A percentile compares a stretch with the other conserved stretches of the same genome.
Conservation (phyloP, 2,113 vertebrate genomes). For the Scomber japonicus region DNA sequence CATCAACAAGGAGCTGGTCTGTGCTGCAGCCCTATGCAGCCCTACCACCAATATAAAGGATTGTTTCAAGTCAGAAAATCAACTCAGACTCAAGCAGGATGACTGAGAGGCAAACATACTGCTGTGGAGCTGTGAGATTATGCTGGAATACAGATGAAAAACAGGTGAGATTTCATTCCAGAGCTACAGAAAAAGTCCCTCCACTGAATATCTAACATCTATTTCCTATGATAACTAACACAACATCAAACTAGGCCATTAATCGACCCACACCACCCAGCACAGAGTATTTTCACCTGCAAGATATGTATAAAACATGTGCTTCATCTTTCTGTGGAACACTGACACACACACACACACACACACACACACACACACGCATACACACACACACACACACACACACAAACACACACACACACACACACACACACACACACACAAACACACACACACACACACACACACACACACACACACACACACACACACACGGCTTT, state of each 20-base stretch:
- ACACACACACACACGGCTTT: not conserved
- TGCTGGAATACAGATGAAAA: not conserved
- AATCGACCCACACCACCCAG: not conserved
- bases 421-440: no score
- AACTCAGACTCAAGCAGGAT: not conserved
- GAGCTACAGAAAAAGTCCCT: not conserved
- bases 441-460: no score
- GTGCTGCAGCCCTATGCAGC: not conserved
- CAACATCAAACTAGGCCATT: not conserved
- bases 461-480: no score
- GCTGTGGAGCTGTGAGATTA: not conserved
- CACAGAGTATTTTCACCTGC: not conserved
- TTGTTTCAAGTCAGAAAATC: not conserved
- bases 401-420: no score
- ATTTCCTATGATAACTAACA: not conserved
- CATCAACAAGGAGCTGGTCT: not conserved
- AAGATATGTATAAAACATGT: not conserved
- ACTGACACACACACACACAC: not conserved
- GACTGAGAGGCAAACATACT: not conserved
- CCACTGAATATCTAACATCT: not conserved
- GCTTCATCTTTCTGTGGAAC: not conserved
- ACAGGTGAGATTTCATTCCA: not conserved
- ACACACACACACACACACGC: no score
- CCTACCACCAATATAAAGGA: not conserved
- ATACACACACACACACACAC: no score